phyloP scores from a whole-genome alignment of 1,140 invertebrate species.

The Trypoxylus dichotomus region DNA sequence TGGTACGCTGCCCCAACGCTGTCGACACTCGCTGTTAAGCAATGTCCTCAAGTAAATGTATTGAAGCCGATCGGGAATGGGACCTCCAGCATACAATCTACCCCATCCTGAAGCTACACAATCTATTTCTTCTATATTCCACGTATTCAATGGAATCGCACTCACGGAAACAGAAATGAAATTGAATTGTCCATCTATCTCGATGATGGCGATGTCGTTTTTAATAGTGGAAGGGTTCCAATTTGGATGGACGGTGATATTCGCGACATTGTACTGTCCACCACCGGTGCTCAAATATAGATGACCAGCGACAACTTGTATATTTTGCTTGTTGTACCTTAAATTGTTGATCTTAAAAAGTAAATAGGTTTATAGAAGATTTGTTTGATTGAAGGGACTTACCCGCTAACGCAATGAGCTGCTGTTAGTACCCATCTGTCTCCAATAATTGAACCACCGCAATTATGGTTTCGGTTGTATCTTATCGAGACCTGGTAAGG shows the following conservation, averaged over 20 bases:
- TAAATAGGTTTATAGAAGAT: neutral
- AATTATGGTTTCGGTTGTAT: slow-evolving; percentile 40
- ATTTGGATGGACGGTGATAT: neutral
- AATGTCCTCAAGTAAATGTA: neutral
- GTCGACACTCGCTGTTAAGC: neutral
- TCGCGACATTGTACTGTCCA: neutral
- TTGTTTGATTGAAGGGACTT: neutral
- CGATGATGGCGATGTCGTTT: neutral
- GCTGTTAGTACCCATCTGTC: slow-evolving; percentile 59
- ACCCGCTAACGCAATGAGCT: slow-evolving; percentile 57
- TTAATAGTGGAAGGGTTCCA: neutral
- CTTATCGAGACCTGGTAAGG: slow-evolving; percentile 28
- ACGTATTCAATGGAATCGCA: neutral
- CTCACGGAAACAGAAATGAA: no score
- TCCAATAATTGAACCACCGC: slow-evolving; percentile 62
- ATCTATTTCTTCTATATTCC: no score
- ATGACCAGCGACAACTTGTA: neutral
- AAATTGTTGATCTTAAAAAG: slow-evolving; percentile 33
- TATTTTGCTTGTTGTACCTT: neutral
- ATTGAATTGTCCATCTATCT: no score
- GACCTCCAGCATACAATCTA: no score
- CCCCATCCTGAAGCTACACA: neutral
- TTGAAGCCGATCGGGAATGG: neutral
- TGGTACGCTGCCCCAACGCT: neutral
- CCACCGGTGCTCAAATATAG: neutral